Percentiles rank a stretch among this genome's conserved stretches.
Evolutionary conservation across 2,113 vertebrate genomes (phyloP).

Genomic region (Sisor rabdophorus): DNA sequence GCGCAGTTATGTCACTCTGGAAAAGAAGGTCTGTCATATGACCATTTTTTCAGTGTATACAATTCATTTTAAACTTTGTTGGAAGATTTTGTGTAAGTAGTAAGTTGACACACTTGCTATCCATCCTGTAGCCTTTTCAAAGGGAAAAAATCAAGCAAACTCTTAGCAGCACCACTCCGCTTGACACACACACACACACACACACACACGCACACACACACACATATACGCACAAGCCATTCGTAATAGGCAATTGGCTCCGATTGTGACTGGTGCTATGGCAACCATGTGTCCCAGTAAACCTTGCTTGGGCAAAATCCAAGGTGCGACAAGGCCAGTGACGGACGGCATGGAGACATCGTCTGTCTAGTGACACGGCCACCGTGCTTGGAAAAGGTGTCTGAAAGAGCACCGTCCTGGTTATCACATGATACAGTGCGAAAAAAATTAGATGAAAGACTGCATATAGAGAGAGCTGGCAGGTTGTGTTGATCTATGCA

Average conservation of each 20-base stretch:
- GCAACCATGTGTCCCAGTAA: slow-evolving; percentile 70
- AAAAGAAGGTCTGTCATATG: too few species aligned
- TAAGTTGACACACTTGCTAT: slow-evolving; percentile 15
- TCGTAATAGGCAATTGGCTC: slow-evolving; percentile 64
- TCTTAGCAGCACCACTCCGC: slow-evolving; percentile 37
- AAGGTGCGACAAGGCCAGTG: slow-evolving; percentile 66
- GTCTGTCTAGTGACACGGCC: slow-evolving; percentile 21
- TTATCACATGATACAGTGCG: slow-evolving; percentile 12
- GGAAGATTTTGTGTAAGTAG: not conserved
- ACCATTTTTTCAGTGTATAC: too few species aligned
- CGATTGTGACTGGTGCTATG: slow-evolving; percentile 73
- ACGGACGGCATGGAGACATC: slow-evolving; percentile 58
- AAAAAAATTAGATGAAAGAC: slow-evolving; percentile 21
- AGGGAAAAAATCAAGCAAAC: not conserved
- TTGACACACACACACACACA: not conserved
- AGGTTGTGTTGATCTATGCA: slow-evolving; percentile 67
- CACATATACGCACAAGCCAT: slow-evolving; percentile 27
- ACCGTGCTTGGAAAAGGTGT: slow-evolving; percentile 21
- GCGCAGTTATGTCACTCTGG: too few species aligned
- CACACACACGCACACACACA: not conserved
- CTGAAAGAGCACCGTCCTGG: not conserved
- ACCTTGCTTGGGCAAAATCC: slow-evolving; percentile 70
- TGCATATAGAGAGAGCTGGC: slow-evolving; percentile 27
- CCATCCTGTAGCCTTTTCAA: not conserved
- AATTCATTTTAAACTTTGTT: not conserved